Evolutionary conservation across 2,888 invertebrate genomes (phyloP), one percentile per base, ranked within the genome.

Genomic region (Spialia ferax): DNA sequence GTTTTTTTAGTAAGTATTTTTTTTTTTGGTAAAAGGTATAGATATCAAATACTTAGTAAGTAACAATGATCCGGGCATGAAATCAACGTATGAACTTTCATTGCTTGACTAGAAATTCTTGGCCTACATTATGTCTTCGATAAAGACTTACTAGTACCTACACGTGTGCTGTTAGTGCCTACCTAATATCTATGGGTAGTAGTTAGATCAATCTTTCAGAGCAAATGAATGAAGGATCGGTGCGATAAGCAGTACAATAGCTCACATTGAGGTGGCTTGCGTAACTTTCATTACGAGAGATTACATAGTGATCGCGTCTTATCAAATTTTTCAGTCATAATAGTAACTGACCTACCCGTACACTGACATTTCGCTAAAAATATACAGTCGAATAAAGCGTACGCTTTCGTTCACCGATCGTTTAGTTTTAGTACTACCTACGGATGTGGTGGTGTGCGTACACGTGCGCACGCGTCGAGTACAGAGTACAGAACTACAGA

Each of bases 271-370:
- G 61, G 62, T 69, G 68, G 66, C 60, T 71, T 70, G 69, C 66
- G 73, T 74, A 74, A 74, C 60, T 70, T 70, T 72, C 67, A 69
- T 73, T 72, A 72, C 69, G 71, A 54, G 54, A 54, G 54, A 54
- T 54, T 54, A 54, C 54, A 73, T 70, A 71, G 66, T 38, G 60
- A 54, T 42, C 55, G 59, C 55, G 57, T 61, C 70, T 76, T 75
- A 74, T 75, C 71, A 74, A 72, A 69, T 77, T 75, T 75, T 75
- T 74, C 83, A 86, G 87, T 87, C 87, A 86, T 86, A 89, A 86
- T 82, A 86, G 84, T 88, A 85, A 89, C 91, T 91, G 91, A 92
- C 91, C 91, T 91, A 92, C 86, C 85, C 87, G 82, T 85, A 89
- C 85, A 80, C 79, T 79, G 76, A 81, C 81, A 84, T 83, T 86